phyloP scores from a whole-genome alignment of 2,113 vertebrate species.

The Menura novaehollandiae region DNA sequence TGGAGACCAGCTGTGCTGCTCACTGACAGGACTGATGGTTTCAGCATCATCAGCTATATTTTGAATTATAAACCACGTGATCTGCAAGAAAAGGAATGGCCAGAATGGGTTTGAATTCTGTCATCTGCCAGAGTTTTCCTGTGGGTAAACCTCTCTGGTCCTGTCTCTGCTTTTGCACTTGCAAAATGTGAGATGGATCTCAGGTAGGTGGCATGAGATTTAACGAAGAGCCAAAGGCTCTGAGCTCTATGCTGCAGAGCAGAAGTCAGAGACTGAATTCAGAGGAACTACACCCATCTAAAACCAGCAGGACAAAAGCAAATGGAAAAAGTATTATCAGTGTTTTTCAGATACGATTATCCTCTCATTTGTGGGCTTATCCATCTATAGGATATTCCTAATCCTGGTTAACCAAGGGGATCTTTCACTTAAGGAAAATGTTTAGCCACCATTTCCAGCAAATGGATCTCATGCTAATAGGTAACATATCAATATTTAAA shows the following conservation, averaged over 20 bases:
- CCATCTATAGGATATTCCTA: not conserved
- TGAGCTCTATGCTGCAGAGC: not conserved
- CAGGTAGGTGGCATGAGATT: not conserved
- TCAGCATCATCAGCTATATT: not conserved
- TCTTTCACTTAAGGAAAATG: not conserved
- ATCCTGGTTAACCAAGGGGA: not conserved
- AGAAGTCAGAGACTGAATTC: not conserved
- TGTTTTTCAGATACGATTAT: not conserved
- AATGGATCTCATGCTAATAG: not conserved
- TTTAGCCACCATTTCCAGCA: not conserved
- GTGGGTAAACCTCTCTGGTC: not conserved
- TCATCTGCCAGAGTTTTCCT: not conserved
- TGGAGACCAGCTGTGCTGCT: slow-evolving; percentile 18
- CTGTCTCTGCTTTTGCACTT: not conserved
- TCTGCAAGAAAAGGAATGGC: not conserved
- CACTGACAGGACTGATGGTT: not conserved
- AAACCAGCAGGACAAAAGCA: not conserved
- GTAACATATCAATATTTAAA: not conserved
- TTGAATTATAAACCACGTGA: not conserved
- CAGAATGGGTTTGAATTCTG: not conserved
- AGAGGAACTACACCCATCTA: not conserved
- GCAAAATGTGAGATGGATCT: not conserved
- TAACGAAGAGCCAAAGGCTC: not conserved
- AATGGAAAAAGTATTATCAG: not conserved
- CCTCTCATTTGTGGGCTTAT: not conserved